These are phyloP conservation scores for Brevimyrus niger DNA, from an alignment of 2,113 vertebrate species.

Conservation along the genomic window DNA sequence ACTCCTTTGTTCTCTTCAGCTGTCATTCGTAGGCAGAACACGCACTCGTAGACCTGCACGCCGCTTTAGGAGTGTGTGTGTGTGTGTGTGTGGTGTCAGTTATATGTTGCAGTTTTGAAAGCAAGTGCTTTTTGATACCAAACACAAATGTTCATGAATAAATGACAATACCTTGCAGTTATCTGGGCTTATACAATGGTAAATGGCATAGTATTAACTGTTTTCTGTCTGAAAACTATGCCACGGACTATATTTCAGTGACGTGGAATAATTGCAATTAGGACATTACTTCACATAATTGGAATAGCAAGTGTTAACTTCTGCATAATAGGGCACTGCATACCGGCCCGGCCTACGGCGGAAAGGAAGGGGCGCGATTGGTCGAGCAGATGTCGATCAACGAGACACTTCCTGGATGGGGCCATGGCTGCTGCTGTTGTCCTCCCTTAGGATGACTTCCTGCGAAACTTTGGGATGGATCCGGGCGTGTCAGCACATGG, in stretches of 20 bases:
- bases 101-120: neutral
- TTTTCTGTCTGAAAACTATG: neutral
- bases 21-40: neutral
- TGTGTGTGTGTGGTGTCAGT: neutral
- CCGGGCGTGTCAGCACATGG: neutral
- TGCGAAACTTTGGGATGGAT: neutral
- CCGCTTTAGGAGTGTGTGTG: neutral
- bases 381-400: constrained; percentile 1
- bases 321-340: neutral
- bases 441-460: constrained; percentile 6
- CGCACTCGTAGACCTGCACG: neutral
- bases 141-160: neutral
- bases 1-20: neutral
- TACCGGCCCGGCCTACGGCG: neutral
- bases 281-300: neutral
- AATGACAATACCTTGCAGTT: neutral
- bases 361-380: neutral
- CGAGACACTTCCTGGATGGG: constrained; percentile 24
- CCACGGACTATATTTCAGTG: neutral
- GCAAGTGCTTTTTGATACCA: neutral
- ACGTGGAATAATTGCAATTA: neutral
- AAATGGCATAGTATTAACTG: neutral
- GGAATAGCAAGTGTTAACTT: neutral
- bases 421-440: constrained; percentile 8
- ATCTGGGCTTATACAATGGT: neutral